Base-by-base conservation (phyloP, 2,113 vertebrate species). In the Ailuropoda melanoleuca region DNA sequence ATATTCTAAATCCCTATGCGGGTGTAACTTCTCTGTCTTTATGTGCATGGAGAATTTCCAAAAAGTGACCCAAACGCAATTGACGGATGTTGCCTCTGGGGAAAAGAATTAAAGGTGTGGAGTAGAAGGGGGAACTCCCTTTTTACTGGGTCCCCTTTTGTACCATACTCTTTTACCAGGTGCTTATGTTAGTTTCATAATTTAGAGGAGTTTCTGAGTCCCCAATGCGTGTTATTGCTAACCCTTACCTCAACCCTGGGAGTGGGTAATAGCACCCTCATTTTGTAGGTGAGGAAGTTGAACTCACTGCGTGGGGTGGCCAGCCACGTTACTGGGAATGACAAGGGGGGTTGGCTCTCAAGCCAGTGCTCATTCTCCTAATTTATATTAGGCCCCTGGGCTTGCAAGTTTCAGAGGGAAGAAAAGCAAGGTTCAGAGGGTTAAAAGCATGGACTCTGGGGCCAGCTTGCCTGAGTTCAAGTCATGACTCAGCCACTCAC, bases 101-200 rank as follows among this genome's bases (percentile, higher is more conserved):
- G 66, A 92, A 66, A 70, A 75, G 90, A 92, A 77, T 83, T n/a
- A 48, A 37, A 83, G 55, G 34, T 88, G 82, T 74, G 66, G 46
- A 75, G n/a, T 50, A 91, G 88, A 53, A 95, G 75, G 64, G 64
- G 48, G n/a, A 26, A 7, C 56, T 93, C 68, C 13, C 68, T 94
- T 58, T 85, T 88, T 43, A 62, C 29, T n/a, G 29, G 39, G 17
- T 34, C 39, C 18, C 21, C 19, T 74, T 90, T 86, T 84, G 62
- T 74, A 29, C 31, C 37, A 3, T 34, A 90, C 78, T 37, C 23
- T 90, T 66, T 48, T 92, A 64, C 21, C 26, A 23, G 18, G 31
- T 80, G n/a, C 29, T 8, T 77, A 8, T 62, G 55, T 64, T 84
- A 14, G 39, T 82, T 91, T 97, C 53, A 48, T 66, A 43, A 81